A percentile compares a stretch with the other conserved stretches of the same genome.
Evolutionary conservation across 2,888 invertebrate genomes (phyloP).

Genomic region (Dorcus hopei): DNA sequence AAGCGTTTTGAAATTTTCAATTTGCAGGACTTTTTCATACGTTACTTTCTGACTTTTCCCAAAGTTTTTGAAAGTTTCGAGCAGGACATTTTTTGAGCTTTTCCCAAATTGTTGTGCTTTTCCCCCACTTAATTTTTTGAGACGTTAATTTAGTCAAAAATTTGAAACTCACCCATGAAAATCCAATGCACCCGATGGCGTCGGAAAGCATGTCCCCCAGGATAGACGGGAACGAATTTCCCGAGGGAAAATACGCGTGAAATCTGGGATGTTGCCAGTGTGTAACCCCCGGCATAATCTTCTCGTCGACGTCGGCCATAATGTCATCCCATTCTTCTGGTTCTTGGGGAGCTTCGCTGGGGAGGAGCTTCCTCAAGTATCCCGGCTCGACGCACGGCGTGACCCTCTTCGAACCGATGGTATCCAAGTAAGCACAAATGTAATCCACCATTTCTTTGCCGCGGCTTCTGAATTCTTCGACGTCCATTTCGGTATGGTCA

Average conservation of each 20-base stretch:
- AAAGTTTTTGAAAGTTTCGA: too few species aligned
- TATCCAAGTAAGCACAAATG: slow-evolving; percentile 86
- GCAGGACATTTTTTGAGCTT: too few species aligned
- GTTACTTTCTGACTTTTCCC: too few species aligned
- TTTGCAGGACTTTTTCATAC: too few species aligned
- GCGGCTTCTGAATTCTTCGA: slow-evolving; percentile 78
- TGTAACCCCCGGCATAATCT: slow-evolving; percentile 94
- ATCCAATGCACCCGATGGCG: slow-evolving; percentile 96
- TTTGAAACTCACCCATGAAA: slow-evolving; percentile 80
- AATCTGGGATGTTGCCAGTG: slow-evolving; percentile 99
- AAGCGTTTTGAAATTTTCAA: too few species aligned
- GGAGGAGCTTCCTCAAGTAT: slow-evolving; percentile 57
- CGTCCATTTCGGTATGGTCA: slow-evolving; percentile 64
- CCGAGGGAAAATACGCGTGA: slow-evolving; percentile 98
- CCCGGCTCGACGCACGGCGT: slow-evolving; percentile 90
- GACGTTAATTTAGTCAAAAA: not conserved
- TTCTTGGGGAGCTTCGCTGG: slow-evolving; percentile 70
- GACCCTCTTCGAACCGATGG: slow-evolving; percentile 74
- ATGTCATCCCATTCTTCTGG: slow-evolving; percentile 86
- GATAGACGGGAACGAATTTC: slow-evolving; percentile 95
- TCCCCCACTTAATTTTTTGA: too few species aligned
- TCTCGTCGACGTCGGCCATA: slow-evolving; percentile 84
- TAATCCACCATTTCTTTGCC: slow-evolving; percentile 96
- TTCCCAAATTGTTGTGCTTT: too few species aligned
- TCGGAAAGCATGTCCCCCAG: slow-evolving; percentile 96